phyloP scores from a whole-genome alignment of 2,888 invertebrate species.

The Drosophila quasianomalipes region DNA sequence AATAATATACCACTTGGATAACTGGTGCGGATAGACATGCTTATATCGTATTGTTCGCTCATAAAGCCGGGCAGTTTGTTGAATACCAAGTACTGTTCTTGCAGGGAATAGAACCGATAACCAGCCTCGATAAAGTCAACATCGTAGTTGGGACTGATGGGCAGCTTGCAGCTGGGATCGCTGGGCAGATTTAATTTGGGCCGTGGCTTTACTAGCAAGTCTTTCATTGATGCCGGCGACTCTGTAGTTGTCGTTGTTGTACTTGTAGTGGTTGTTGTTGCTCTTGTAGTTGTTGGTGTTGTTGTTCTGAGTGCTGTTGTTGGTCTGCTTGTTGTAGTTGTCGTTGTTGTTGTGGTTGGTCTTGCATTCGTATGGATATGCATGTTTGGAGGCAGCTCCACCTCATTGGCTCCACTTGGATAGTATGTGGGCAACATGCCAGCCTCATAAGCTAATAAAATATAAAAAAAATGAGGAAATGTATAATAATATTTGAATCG shows the following conservation, averaged over 20 bases:
- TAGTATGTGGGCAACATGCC: constrained; percentile 74
- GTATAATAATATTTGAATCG: neutral
- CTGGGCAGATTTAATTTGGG: constrained; percentile 75
- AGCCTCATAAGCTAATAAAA: constrained; percentile 79
- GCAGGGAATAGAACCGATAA: constrained; percentile 86
- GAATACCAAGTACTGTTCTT: constrained; percentile 90
- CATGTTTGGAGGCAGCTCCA: constrained; percentile 41
- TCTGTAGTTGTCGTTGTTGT: constrained; percentile 61
- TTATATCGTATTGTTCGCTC: constrained; percentile 90
- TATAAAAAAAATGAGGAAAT: neutral
- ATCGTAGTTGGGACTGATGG: constrained; percentile 83
- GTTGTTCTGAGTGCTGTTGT: constrained; percentile 60
- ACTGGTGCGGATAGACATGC: constrained; percentile 90
- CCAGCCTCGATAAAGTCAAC: constrained; percentile 82
- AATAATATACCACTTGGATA: constrained; percentile 93
- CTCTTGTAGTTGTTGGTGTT: constrained; percentile 71
- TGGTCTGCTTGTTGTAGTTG: constrained; percentile 74
- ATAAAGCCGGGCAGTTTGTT: constrained; percentile 88
- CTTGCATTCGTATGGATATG: neutral
- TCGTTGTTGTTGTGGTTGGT: constrained; percentile 44
- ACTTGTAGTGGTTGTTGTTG: constrained; percentile 75
- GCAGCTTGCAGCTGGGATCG: constrained; percentile 82
- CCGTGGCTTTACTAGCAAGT: constrained; percentile 13
- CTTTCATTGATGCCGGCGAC: constrained; percentile 14
- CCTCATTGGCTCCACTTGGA: constrained; percentile 75